phyloP scores from a whole-genome alignment of 2,113 vertebrate species.

The Alectura lathami region DNA sequence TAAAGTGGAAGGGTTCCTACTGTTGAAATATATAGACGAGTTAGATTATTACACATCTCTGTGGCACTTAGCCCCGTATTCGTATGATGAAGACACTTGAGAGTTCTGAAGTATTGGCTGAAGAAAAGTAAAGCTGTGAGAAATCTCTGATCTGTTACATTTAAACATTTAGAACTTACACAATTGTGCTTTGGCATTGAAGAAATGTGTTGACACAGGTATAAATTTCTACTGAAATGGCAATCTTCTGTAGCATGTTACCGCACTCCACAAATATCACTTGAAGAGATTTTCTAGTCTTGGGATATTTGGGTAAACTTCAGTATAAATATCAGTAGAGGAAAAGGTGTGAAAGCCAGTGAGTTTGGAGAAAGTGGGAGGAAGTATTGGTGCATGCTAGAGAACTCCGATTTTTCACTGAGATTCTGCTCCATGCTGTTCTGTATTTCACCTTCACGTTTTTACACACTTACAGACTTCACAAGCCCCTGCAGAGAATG shows the following conservation, averaged over 20 bases:
- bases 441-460: neutral
- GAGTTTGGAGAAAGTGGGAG: no score
- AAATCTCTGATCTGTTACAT: neutral
- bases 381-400: neutral
- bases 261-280: neutral
- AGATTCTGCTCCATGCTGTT: neutral
- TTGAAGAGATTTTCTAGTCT: neutral
- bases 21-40: neutral
- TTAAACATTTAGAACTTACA: neutral
- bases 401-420: neutral
- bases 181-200: neutral
- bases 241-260: neutral
- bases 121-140: neutral
- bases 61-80: neutral
- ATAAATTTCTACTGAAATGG: neutral
- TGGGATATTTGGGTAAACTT: neutral
- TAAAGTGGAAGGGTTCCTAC: neutral
- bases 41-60: neutral
- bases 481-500: constrained; percentile 70
- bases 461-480: constrained; percentile 44
- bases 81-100: neutral
- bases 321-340: neutral
- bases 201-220: neutral
- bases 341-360: neutral
- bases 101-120: neutral